phyloP scores from a whole-genome alignment of 2,113 vertebrate genomes.

The Chlamydotis undulata region DNA sequence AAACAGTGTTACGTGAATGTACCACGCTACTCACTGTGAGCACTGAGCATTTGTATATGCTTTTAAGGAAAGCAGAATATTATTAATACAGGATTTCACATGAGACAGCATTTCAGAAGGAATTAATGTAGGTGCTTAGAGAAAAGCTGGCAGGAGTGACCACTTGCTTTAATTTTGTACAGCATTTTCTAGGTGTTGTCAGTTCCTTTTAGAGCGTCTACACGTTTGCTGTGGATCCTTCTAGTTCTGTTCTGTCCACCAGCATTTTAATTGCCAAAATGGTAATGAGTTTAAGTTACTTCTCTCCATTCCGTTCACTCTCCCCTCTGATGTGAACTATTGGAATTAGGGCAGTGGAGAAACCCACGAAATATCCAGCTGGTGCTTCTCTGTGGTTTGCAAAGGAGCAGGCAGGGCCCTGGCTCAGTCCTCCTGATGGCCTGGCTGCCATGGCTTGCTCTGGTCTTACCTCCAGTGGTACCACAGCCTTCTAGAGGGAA shows the following conservation, averaged over 20 bases:
- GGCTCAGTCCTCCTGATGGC: accelerated
- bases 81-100: not conserved
- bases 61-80: not conserved
- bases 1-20: not conserved
- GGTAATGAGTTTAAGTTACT: not conserved
- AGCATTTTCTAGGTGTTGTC: not conserved
- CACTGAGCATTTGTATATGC: not conserved
- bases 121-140: not conserved
- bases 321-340: not conserved
- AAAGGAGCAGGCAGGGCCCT: not conserved
- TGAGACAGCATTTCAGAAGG: not conserved
- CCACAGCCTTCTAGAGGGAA: not conserved
- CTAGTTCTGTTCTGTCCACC: accelerated
- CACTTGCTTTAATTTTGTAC: not conserved
- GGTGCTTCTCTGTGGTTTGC: not conserved
- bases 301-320: not conserved
- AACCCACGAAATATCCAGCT: not conserved
- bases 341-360: not conserved
- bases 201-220: not conserved
- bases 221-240: not conserved
- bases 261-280: not conserved
- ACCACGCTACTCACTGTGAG: not conserved
- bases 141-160: not conserved
- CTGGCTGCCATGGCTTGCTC: not conserved
- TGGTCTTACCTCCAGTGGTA: not conserved